Evolutionary conservation across 2,888 invertebrate species (phyloP), one percentile per base, ranked within the genome.

Genomic region (Tetranychus piercei): DNA sequence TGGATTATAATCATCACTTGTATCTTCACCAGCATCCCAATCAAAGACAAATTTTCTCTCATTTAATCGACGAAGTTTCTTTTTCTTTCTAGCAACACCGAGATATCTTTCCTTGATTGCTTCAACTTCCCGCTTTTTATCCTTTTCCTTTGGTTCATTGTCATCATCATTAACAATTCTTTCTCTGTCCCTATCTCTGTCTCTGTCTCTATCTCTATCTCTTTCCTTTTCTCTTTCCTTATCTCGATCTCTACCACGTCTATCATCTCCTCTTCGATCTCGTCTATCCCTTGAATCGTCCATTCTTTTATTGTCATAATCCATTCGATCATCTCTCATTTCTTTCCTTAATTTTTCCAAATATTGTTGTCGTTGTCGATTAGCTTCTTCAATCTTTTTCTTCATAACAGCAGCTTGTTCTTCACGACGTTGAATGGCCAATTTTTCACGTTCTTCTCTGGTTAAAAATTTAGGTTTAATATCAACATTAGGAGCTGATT

Each of bases 41-140:
- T 99, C 99, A 83, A 99, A 99, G 0, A 99, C 97, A 85, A 99
- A 99, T 84, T 99, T 99, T 20, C 97, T 86, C 82, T 99, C 99
- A 84, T 99, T 99, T 69, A 99, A 84, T 77, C 97, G 86, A 22
- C 99, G 86, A 0, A 95, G 92, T 76, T 96, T 85, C 18, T 95
- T 87, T 81, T 94, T 94, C 81, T 94, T 94, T 81, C 95, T 96
- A 0, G 92, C 85, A 71, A 94, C 87, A 0, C 97, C 97, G 73
- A 97, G 85, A 82, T 97, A 97, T 6, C 96, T 86, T 81, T 96
- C 96, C 80, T 93, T 91, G 76, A 97, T 96, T 0, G 96, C 96
- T 83, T 94, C 94, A 71, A 90, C 86, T 84, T 96, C 96, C 78
- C 91, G 89, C 82, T 94, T 93, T 80, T 91, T 92, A 80, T 94